Conservation (phyloP, 2,113 vertebrate species). For the Mionectes macconnelli region DNA sequence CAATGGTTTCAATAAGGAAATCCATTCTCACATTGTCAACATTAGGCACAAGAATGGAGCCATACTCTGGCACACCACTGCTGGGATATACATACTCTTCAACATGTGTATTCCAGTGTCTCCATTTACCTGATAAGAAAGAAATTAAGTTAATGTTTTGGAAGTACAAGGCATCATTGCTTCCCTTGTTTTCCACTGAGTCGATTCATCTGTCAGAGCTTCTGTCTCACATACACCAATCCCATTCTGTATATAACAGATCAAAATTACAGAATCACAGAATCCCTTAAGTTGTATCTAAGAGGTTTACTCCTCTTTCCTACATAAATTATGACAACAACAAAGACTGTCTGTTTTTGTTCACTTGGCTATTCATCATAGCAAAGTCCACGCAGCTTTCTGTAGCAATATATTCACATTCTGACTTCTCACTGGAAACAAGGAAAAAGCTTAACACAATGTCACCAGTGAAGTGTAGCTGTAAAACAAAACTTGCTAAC, state of each 20-base stretch:
- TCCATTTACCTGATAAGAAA: constrained; percentile 82
- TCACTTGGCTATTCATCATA: not conserved
- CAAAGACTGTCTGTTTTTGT: not conserved
- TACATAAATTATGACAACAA: not conserved
- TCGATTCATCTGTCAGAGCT: not conserved
- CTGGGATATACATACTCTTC: constrained; percentile 89
- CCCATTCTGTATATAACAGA: not conserved
- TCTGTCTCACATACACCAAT: not conserved
- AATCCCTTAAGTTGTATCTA: not conserved
- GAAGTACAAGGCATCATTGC: not conserved
- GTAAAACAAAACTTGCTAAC: not conserved
- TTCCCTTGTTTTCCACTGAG: not conserved
- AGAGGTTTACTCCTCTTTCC: not conserved
- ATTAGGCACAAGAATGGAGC: constrained; percentile 93
- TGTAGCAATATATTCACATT: not conserved
- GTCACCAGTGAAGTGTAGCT: not conserved
- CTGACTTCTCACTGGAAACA: not conserved
- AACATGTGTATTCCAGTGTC: constrained; percentile 85
- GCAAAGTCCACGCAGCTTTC: not conserved
- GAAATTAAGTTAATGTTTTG: not conserved
- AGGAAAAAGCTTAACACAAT: not conserved
- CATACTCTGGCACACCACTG: constrained; percentile 82
- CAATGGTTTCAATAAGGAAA: constrained; percentile 90
- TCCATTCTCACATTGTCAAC: constrained; percentile 93
- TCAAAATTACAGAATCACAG: not conserved